Evolutionary conservation across 1,140 invertebrate genomes (phyloP).

Genomic region (Carcinoscorpius rotundicauda): DNA sequence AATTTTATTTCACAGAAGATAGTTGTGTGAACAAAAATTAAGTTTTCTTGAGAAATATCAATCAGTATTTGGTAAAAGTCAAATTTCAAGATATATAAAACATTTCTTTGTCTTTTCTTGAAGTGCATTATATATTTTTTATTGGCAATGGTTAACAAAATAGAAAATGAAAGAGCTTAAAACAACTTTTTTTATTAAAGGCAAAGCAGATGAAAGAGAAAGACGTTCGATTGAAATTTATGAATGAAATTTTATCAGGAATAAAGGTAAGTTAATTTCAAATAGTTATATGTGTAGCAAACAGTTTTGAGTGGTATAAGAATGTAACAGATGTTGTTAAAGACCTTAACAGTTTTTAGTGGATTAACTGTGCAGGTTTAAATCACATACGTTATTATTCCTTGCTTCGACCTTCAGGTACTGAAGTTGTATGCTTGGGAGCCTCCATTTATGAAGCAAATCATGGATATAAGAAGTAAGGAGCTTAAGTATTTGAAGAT

Average conservation of each 20-base stretch:
- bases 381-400: background rate
- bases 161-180: too few relatives aligned
- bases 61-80: too few relatives aligned
- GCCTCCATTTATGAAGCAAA: conserved; percentile 21
- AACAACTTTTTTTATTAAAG: conserved; percentile 4
- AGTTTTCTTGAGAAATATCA: too few relatives aligned
- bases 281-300: too few relatives aligned
- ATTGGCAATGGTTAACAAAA: too few relatives aligned
- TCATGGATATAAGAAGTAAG: conserved; percentile 20
- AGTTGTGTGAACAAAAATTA: too few relatives aligned
- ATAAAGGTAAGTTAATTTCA: conserved; percentile 56
- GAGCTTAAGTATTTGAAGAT: conserved; percentile 22
- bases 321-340: too few relatives aligned
- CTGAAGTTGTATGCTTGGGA: conserved; percentile 45
- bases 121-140: background rate
- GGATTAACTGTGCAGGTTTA: too few relatives aligned
- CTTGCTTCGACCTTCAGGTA: conserved; percentile 10
- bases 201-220: conserved; percentile 25
- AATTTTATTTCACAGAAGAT: too few relatives aligned
- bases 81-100: too few relatives aligned
- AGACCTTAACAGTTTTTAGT: too few relatives aligned
- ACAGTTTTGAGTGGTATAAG: too few relatives aligned
- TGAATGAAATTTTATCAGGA: conserved; percentile 88
- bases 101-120: background rate
- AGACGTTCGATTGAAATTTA: conserved; percentile 67